Conservation (phyloP, 2,888 invertebrate genomes). For the Coleophora deauratella region DNA sequence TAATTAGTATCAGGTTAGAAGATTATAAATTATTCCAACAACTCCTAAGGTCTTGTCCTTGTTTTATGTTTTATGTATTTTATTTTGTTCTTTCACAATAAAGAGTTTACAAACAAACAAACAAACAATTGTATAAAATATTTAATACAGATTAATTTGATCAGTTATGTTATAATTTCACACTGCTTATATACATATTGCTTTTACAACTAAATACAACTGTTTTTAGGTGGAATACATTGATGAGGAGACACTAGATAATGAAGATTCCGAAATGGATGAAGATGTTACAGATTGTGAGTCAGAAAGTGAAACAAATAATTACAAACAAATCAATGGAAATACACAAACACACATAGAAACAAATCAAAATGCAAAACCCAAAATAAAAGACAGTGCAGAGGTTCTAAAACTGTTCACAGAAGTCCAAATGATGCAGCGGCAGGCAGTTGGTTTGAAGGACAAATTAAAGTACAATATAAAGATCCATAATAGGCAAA, state of each 20-base stretch:
- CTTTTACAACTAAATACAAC: no score
- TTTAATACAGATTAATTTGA: no score
- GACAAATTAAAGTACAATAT: slow-evolving; percentile 53
- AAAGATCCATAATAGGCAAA: slow-evolving; percentile 50
- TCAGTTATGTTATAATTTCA: no score
- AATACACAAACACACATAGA: slow-evolving; percentile 2
- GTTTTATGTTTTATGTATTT: no score
- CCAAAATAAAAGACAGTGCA: slow-evolving; percentile 26
- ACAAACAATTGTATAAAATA: no score
- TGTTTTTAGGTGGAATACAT: slow-evolving; percentile 58
- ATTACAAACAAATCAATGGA: slow-evolving; percentile 11
- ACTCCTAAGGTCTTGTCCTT: no score
- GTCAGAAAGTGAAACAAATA: slow-evolving; percentile 3
- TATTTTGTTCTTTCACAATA: no score
- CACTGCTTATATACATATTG: no score
- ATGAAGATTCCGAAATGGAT: slow-evolving; percentile 44
- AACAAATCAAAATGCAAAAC: slow-evolving; percentile 14
- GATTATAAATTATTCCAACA: no score
- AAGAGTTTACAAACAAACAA: no score
- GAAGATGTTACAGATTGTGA: slow-evolving; percentile 33
- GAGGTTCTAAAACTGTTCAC: slow-evolving; percentile 54
- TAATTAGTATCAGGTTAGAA: no score
- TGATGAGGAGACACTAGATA: slow-evolving; percentile 57
- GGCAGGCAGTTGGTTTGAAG: slow-evolving; percentile 43
- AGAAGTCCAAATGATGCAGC: slow-evolving; percentile 58